A percentile compares a stretch with the other conserved stretches of the same genome.
phyloP scores from a whole-genome alignment of 2,797 vertebrate species.

The Clarias laeviceps region DNA sequence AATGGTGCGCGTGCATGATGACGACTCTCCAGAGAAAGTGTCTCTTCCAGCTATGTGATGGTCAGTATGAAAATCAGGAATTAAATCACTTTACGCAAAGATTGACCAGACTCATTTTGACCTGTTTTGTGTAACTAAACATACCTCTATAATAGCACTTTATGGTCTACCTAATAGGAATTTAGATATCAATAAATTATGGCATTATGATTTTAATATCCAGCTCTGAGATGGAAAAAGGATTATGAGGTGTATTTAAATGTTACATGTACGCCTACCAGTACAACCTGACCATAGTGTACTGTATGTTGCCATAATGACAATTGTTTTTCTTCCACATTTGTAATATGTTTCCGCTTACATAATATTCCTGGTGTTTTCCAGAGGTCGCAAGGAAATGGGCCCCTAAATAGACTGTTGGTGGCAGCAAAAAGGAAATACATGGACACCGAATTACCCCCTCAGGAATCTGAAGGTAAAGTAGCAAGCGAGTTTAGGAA shows the following conservation, averaged over 20 bases:
- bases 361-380: constrained; percentile 66
- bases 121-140: not conserved
- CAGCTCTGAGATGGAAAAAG: not conserved
- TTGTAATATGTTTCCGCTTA: constrained; percentile 54
- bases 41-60: constrained; percentile 18
- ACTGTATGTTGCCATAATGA: not conserved
- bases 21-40: constrained; percentile 5
- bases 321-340: constrained; percentile 3
- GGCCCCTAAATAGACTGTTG: constrained; percentile 82
- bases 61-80: not conserved
- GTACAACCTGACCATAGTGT: not conserved
- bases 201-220: not conserved
- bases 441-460: constrained; percentile 86
- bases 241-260: not conserved
- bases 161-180: not conserved
- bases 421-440: constrained; percentile 83
- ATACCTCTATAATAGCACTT: not conserved
- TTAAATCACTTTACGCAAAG: not conserved
- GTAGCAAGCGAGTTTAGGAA: constrained; percentile 32
- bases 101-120: not conserved
- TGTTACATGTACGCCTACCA: not conserved
- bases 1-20: constrained; percentile 10
- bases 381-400: constrained; percentile 88
- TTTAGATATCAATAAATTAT: not conserved
- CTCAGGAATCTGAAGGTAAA: constrained; percentile 94